Conservation (phyloP, 2,888 invertebrate genomes). For the Elmis aenea region DNA sequence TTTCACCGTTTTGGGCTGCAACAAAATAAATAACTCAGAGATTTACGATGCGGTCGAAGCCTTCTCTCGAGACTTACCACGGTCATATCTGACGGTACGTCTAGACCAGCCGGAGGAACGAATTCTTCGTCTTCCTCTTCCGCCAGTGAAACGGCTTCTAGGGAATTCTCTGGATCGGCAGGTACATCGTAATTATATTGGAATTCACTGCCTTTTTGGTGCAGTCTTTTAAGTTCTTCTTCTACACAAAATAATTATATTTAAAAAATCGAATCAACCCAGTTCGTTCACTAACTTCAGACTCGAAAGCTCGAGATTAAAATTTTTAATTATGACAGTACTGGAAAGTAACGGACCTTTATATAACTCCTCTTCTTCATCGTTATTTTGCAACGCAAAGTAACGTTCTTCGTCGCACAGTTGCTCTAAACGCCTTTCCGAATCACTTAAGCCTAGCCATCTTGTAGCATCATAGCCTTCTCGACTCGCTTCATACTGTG, state of each 20-base stretch:
- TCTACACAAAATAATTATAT: conserved; percentile 58
- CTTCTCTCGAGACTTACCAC: conserved; percentile 52
- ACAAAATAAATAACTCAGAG: conserved; percentile 20
- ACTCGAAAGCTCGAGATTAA: too few species aligned
- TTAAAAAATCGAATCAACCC: too few species aligned
- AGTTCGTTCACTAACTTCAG: too few species aligned
- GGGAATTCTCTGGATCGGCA: conserved; percentile 45
- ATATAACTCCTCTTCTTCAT: conserved; percentile 83
- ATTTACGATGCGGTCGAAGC: conserved; percentile 1
- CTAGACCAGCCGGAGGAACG: conserved; percentile 64
- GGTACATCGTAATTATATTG: conserved; percentile 68
- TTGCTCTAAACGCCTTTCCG: conserved; percentile 62
- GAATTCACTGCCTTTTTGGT: conserved; percentile 68
- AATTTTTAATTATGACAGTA: conserved; percentile 4
- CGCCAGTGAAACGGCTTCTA: conserved; percentile 47
- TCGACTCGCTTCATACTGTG: conserved; percentile 71
- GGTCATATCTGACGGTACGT: conserved; percentile 69
- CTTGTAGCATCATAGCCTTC: conserved; percentile 62
- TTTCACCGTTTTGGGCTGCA: conserved; percentile 80
- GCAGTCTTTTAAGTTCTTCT: conserved; percentile 85
- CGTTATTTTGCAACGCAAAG: conserved; percentile 79
- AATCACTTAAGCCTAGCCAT: conserved; percentile 44
- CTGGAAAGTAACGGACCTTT: conserved; percentile 61
- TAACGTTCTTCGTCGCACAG: conserved; percentile 95
- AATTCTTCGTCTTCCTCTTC: conserved; percentile 70